Base-by-base conservation (phyloP, 2,888 invertebrate species). In the Melolontha melolontha region DNA sequence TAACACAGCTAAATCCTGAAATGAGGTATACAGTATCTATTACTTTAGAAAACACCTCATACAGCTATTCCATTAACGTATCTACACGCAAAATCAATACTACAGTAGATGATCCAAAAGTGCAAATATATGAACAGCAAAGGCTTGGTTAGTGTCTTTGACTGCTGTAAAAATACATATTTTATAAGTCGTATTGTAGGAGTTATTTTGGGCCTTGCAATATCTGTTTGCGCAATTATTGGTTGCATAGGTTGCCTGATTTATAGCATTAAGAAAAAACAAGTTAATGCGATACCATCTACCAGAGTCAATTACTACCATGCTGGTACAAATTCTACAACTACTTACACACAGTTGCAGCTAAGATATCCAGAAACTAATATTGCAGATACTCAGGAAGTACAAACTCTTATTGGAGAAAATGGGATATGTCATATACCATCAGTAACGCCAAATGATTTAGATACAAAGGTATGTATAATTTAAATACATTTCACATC, bases 401-500 rank as follows among this genome's bases (percentile, higher is more conserved):
- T 83, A 73, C 80, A 84, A 68, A 81, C 80, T 67, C 74, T 81
- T 80, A 80, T 83, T 6, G 71, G 75, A 79, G 77, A 77, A 16
- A 78, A 77, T 8, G 74, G 74, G 11, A 82, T 83, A 71, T 83
- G 85, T 47, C 76, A 78, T 63, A 76, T 80, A 66, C 79, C 79
- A 17, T 73, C 79, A 4, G 65, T 74, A 5, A 73, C 75, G 5
- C 75, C 77, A 0, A 75, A 76, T 11, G 85, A 87, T 74, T 79
- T 86, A n/a, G 88, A 89, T 75, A 85, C 88, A 0, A 89, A 89
- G 83, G 88, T 88, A 80, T 69, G 67, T 34, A 5, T 10, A 34
- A 6, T 34, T 34, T 6, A 34, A 6, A 34, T 34, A 34, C 22
- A 22, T 22, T 22, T 22, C 22, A 22, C 22, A 2, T 22, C 22